Evolutionary conservation across 2,888 invertebrate genomes (phyloP), one percentile per base, ranked within the genome.

Genomic region (Platypus cylindrus): DNA sequence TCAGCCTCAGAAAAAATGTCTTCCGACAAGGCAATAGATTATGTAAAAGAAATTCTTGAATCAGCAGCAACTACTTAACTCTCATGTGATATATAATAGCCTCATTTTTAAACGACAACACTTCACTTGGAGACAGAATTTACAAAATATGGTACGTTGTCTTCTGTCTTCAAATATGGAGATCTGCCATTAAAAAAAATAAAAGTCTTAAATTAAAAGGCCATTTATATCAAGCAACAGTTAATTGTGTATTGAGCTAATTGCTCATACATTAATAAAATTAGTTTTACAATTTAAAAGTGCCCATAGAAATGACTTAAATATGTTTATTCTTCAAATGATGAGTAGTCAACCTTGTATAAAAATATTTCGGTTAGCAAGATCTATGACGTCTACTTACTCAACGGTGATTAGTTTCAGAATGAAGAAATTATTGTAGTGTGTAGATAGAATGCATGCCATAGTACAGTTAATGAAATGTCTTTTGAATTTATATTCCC

Each of bases 381-480:
- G 38, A 27, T 38, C 34, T n/a, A 38, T 37, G 32, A 37, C 33
- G 8, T 33, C 37, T 16, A 37, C 29, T 2, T 33, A 37, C 22
- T 37, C 37, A 11, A 33, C 37, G 9, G 22, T 37, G 11, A 30
- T 33, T 16, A 37, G 33, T 27, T 37, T 33, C 27, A 37, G 37
- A 23, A 29, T 37, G 14, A 33, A 33, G 24, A 33, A 37, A 23
- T 13, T 33, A 5, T 7, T 38, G 18, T 14, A 34, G 9, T 26
- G 34, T 26, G 29, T 35, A 28, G 24, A 28, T 13, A 38, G 38
- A 30, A 38, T 38, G 17, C 20, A 20, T 20, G 7, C 20, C 9
- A 20, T 20, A 20, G 9, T 20, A 20, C 9, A 20, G 20, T 20
- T 20, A 9, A 9, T 7, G 20, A 5, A 20, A 20, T 20, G 20